Evolutionary conservation across 1,140 invertebrate species (phyloP).

Genomic region (Papilio xuthus): DNA sequence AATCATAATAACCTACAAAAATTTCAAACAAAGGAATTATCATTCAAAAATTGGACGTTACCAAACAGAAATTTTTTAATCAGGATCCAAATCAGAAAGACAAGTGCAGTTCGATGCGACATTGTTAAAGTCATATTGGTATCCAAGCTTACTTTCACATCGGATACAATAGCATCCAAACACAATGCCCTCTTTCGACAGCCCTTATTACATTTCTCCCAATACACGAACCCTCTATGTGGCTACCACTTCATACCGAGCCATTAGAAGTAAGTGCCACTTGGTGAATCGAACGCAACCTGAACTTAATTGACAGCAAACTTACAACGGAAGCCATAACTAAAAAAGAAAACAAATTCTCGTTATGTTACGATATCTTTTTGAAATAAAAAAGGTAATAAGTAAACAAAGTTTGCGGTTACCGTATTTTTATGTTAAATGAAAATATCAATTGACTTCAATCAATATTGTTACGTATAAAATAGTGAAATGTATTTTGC

Average conservation of each 20-base stretch:
- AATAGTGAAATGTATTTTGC: too few species aligned
- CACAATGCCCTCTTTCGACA: slow-evolving; percentile 35
- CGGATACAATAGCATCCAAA: slow-evolving; percentile 28
- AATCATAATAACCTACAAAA: neutral
- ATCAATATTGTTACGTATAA: too few species aligned
- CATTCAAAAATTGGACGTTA: slow-evolving; percentile 4
- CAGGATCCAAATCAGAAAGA: neutral
- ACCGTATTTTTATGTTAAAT: neutral
- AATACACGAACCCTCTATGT: slow-evolving; percentile 42
- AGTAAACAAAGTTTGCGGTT: neutral
- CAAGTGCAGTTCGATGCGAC: neutral
- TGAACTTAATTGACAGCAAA: slow-evolving; percentile 65
- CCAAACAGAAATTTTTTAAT: slow-evolving; percentile 9
- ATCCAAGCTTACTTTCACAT: slow-evolving; percentile 25
- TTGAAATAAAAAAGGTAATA: neutral
- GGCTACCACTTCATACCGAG: slow-evolving; percentile 42
- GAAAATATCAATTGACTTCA: neutral
- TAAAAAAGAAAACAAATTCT: slow-evolving; percentile 1
- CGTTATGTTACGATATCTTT: neutral
- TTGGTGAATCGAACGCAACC: slow-evolving; percentile 59
- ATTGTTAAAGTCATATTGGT: slow-evolving; percentile 26
- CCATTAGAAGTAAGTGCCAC: slow-evolving; percentile 63
- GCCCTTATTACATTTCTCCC: slow-evolving; percentile 42
- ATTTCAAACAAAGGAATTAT: slow-evolving; percentile 4
- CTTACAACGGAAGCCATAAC: slow-evolving; percentile 24